Conservation (phyloP, 2,888 invertebrate species). For the Eurytoma californica region DNA sequence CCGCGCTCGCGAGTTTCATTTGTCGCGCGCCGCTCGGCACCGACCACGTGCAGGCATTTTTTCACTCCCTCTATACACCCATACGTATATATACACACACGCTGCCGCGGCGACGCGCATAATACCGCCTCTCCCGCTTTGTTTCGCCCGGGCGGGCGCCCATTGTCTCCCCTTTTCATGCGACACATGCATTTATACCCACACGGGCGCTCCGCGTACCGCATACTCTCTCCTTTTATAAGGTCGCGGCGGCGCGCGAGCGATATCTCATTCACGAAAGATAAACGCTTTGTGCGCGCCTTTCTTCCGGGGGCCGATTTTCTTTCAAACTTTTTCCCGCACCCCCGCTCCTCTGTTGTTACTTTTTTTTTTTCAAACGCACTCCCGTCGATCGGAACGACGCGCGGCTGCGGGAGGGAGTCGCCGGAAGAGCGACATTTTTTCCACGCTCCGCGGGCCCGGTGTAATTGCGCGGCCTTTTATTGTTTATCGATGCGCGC, state of each 20-base stretch:
- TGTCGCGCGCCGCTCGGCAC: neutral
- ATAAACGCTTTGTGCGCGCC: constrained; percentile 25
- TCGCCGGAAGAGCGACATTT: constrained; percentile 25
- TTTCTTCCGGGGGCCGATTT: constrained; percentile 26
- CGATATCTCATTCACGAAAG: constrained; percentile 2
- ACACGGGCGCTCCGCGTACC: constrained; percentile 1
- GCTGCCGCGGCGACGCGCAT: neutral
- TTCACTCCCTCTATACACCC: neutral
- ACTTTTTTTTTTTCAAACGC: neutral
- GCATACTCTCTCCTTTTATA: constrained; percentile 31
- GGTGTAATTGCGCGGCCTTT: constrained; percentile 14
- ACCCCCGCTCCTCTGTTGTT: no score
- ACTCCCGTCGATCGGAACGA: neutral
- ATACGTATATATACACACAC: neutral
- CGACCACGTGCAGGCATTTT: constrained; percentile 18
- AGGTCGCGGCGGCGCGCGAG: constrained; percentile 16
- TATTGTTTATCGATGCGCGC: constrained; percentile 32
- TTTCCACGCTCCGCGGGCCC: constrained; percentile 14
- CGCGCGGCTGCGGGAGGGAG: neutral
- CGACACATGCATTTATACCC: neutral
- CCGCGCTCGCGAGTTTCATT: neutral
- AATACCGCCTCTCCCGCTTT: constrained; percentile 26
- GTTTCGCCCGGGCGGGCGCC: constrained; percentile 23
- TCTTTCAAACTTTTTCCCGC: neutral
- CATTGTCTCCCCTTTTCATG: constrained; percentile 37